Evolutionary conservation across 2,113 vertebrate genomes (phyloP).

Genomic region (Orthochromis indermauri): DNA sequence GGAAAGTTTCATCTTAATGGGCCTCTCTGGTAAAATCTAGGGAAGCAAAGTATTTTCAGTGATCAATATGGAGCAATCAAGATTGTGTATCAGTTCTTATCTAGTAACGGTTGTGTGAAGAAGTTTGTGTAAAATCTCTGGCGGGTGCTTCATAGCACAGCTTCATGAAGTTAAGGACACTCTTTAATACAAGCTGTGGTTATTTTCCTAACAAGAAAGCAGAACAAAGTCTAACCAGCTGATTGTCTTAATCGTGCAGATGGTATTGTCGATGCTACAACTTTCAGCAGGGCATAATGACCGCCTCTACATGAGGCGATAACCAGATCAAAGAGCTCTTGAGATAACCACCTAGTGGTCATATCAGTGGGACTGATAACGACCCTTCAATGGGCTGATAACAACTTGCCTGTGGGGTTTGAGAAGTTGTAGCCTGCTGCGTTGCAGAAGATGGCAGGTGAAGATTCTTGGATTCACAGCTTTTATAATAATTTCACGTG

Average conservation of each 20-base stretch:
- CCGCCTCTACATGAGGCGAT: not conserved
- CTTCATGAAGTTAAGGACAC: not conserved
- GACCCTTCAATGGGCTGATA: not conserved
- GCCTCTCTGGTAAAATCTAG: not conserved
- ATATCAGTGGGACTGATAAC: not conserved
- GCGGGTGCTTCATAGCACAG: not conserved
- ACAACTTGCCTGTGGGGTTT: not conserved
- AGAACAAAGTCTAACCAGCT: not conserved
- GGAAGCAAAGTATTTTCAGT: not conserved
- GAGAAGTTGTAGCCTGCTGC: not conserved
- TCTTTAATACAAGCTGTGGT: not conserved
- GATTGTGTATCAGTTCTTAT: not conserved
- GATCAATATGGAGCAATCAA: not conserved
- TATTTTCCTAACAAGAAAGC: not conserved
- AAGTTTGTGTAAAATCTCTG: not conserved
- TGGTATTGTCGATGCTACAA: not conserved
- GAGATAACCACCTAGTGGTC: not conserved
- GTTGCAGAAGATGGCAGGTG: not conserved
- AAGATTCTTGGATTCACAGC: not conserved
- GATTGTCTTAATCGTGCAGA: not conserved
- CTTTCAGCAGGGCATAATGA: not conserved
- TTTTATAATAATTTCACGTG: not conserved
- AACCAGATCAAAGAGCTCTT: not conserved
- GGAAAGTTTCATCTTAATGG: not conserved
- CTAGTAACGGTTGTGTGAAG: not conserved